phyloP scores from a whole-genome alignment of 2,888 invertebrate species.

The Imbricaverruca yamaguchii region DNA sequence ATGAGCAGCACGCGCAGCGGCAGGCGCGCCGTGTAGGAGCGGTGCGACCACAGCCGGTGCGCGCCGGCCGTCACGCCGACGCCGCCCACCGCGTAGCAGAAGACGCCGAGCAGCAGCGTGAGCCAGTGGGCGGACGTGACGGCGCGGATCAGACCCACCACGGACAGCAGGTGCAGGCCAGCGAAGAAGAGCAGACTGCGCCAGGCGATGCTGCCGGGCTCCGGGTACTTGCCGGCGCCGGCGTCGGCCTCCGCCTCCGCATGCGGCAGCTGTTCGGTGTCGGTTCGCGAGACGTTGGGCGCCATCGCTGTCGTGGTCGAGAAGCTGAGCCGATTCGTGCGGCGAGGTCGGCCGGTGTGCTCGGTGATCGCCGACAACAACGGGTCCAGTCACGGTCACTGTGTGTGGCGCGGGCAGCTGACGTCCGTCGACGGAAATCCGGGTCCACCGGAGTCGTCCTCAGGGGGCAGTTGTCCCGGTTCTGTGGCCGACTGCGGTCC shows the following conservation, averaged over 20 bases:
- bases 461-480: not conserved
- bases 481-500: not conserved
- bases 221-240: not conserved
- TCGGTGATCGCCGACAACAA: no score
- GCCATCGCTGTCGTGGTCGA: not conserved
- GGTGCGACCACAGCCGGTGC: slow-evolving; percentile 89
- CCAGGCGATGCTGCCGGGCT: slow-evolving; percentile 9
- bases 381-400: no score
- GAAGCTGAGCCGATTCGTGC: not conserved
- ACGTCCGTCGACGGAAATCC: no score
- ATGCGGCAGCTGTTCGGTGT: not conserved
- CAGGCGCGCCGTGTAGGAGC: slow-evolving; percentile 80
- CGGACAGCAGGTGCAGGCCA: slow-evolving; percentile 19
- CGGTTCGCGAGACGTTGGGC: not conserved
- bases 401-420: no score
- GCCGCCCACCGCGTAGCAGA: slow-evolving; percentile 1
- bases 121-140: not conserved
- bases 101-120: not conserved
- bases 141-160: slow-evolving; percentile 22
- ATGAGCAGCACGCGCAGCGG: slow-evolving; percentile 73
- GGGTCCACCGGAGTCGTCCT: no score
- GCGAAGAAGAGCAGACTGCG: slow-evolving; percentile 18
- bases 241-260: not conserved
- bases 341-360: no score
- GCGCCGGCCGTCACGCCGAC: slow-evolving; percentile 59